Evolutionary conservation across 2,888 invertebrate species (phyloP).

Genomic region (Pyralis farinalis): DNA sequence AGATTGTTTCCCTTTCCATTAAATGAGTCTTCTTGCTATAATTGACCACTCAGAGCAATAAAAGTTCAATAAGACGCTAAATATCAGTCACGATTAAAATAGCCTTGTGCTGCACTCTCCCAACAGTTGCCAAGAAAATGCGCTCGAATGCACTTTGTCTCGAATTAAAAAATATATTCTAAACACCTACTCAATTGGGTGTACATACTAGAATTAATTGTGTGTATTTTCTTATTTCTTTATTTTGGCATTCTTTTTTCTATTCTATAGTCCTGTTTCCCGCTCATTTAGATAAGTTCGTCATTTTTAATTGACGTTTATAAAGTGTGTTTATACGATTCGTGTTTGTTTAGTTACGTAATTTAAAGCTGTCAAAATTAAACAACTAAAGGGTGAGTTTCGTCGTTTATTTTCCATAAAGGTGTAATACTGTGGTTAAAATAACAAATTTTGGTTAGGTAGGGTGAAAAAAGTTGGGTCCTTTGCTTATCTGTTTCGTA

Average conservation of each 20-base stretch:
- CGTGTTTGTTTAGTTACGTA: conserved; percentile 11
- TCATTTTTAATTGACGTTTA: background rate
- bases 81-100: conserved; percentile 46
- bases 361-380: conserved; percentile 50
- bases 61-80: conserved; percentile 8
- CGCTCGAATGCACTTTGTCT: conserved; percentile 24
- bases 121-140: conserved; percentile 49
- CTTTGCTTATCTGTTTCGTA: too few species aligned
- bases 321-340: background rate
- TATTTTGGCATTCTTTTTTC: background rate
- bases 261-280: background rate
- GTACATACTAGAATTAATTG: background rate
- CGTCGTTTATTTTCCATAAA: conserved; percentile 1
- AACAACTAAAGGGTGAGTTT: conserved; percentile 57
- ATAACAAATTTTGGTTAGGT: too few species aligned
- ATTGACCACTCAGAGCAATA: background rate
- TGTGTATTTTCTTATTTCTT: too few species aligned
- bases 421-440: too few species aligned
- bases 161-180: conserved; percentile 20
- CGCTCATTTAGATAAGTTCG: background rate
- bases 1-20: too few species aligned
- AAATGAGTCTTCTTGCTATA: too few species aligned
- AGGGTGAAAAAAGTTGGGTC: too few species aligned
- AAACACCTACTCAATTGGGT: conserved; percentile 10
- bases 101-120: conserved; percentile 50